Percentiles rank a stretch among this genome's conserved stretches.
These are phyloP conservation scores for Chymomyza caudatula DNA, from an alignment of 2,888 invertebrate species.

Conservation along the genomic window DNA sequence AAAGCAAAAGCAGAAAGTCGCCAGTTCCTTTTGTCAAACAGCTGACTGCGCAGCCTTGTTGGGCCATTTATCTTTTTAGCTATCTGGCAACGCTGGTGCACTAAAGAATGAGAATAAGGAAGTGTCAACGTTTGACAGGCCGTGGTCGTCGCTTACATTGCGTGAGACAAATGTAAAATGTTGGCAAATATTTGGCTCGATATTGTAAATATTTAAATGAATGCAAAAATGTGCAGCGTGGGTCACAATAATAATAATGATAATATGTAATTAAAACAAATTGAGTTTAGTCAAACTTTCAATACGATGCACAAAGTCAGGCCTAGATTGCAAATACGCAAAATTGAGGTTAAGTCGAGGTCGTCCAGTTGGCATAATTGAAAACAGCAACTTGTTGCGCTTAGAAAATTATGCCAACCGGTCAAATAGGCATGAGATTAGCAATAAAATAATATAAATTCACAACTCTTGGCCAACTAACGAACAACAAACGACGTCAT, in stretches of 20 bases:
- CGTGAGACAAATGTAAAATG: neutral
- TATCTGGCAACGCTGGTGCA: constrained; percentile 26
- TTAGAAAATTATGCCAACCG: neutral
- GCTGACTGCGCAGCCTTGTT: neutral
- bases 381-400: neutral
- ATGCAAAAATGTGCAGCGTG: constrained; percentile 24
- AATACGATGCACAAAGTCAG: neutral
- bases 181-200: neutral
- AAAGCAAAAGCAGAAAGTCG: neutral
- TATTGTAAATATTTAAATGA: constrained; percentile 1
- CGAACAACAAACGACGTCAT: constrained; percentile 31
- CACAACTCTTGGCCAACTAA: neutral
- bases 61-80: neutral
- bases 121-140: constrained; percentile 19
- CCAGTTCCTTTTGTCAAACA: neutral
- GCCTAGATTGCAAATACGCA: neutral
- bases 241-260: constrained; percentile 23
- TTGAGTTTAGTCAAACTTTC: neutral
- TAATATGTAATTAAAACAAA: constrained; percentile 23
- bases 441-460: neutral
- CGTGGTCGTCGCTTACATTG: neutral
- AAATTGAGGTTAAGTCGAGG: neutral
- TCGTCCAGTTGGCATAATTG: neutral
- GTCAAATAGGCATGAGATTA: neutral
- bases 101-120: constrained; percentile 38